Evolutionary conservation across 35 echinoderm and acorn worm genomes (phyloP), one percentile per base, ranked within the genome.

Genomic region (Ophioderma brevispina): DNA sequence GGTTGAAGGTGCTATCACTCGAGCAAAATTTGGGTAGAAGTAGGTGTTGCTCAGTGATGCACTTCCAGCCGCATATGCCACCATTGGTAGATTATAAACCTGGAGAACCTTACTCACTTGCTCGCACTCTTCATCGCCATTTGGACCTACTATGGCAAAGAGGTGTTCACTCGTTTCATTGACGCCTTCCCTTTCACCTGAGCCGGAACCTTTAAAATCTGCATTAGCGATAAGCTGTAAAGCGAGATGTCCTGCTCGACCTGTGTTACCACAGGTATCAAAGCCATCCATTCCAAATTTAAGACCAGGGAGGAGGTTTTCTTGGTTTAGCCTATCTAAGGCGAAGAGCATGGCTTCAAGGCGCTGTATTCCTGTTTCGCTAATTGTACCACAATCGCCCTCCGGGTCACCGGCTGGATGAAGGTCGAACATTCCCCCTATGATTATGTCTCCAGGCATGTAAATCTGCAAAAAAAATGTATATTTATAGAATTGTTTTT

Each of bases 341-440:
- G 89, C 89, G 34, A 89, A 98, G 39, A 98, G 31, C 92, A 98
- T 92, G 31, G 96, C 96, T 77, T 98, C 89, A 23, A 98, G 76
- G 18, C 85, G 89, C 13, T 87, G 79, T 35, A 98, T 42, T 31
- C 96, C 96, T 31, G 86, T 75, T 21, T 33, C 21, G 19, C 70
- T 70, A 13, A 98, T 39, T 28, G 21, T 25, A 36, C 86, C 92
- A 19, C 96, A 98, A 0, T 34, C n/a, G 0, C 35, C 32, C 1
- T 76, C 64, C 13, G 35, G 34, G 8, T 75, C 38, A 32, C 86
- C 75, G 76, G 81, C 86, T 18, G 78, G 76, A 37, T 92, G 91
- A 31, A 98, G 39, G 40, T 89, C 55, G 70, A 98, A 98, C 35
- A 98, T 56, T 3, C 96, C 96, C 32, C 92, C 96, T 17, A 98